phyloP scores from a whole-genome alignment of 2,113 vertebrate genomes.

The Stomatorhinus ivindoensis region DNA sequence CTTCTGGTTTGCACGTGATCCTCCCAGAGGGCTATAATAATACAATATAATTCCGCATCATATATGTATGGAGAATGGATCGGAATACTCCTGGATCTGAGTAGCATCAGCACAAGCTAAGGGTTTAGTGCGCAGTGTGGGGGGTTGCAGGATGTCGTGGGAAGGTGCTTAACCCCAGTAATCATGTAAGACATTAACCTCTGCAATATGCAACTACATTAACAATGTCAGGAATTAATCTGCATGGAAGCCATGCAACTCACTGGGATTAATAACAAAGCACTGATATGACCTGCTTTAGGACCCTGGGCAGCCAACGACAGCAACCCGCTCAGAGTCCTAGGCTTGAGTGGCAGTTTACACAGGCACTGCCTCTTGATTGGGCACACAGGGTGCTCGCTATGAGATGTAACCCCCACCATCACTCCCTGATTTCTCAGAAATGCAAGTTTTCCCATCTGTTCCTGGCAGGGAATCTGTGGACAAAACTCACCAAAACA shows the following conservation, averaged over 20 bases:
- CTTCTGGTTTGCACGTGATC: neutral
- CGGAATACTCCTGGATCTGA: neutral
- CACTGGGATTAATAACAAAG: slow-evolving; percentile 35
- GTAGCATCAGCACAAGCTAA: neutral
- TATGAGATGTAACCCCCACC: neutral
- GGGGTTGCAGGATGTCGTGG: neutral
- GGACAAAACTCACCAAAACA: neutral
- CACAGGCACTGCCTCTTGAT: neutral
- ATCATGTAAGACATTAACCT: neutral
- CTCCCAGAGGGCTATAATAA: neutral
- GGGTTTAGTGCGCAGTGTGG: neutral
- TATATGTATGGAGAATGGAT: neutral
- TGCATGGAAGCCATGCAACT: neutral
- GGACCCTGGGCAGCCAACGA: neutral
- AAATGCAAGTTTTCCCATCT: slow-evolving; percentile 1
- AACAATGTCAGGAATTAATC: slow-evolving; percentile 4
- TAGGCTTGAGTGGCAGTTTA: neutral
- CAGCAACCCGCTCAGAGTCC: neutral
- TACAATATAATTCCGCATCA: neutral
- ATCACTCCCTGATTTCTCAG: neutral
- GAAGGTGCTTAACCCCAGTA: neutral
- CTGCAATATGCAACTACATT: neutral
- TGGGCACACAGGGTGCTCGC: neutral
- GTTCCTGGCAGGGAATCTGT: neutral
- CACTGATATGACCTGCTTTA: slow-evolving; percentile 16